Base-by-base conservation (phyloP, 2,888 invertebrate genomes). In the Drepana falcataria region DNA sequence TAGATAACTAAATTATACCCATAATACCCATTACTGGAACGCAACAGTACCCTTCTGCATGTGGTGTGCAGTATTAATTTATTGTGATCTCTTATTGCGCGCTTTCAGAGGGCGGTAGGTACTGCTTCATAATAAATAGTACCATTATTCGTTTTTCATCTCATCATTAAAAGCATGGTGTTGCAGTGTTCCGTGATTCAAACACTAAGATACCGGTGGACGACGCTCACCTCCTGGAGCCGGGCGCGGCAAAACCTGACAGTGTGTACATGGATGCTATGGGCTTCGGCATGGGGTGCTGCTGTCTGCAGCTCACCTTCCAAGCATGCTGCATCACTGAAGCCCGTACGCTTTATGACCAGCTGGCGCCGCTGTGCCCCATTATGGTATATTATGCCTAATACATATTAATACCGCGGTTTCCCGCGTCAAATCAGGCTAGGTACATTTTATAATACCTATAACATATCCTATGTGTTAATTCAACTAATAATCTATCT, bases 231-330 rank as follows among this genome's bases (percentile, higher is more conserved):
- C 85, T 87, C 58, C 88, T 92, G 65, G 93, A 94, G 52, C 92
- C 93, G 52, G 76, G 69, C 7, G 94, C 94, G 1, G 96, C 96
- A 0, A 91, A 94, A 71, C 96, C 96, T 0, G 96, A 99, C 89
- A 97, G 98, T 75, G 96, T 99, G 61, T 98, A 99, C 76, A 95
- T 99, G 95, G 99, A 99, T 85, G 97, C 98, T 1, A 99, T 99
- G 99, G 99, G 99, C 35, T 99, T 99, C 83, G 99, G 99, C 55
- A 99, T 99, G 99, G 99, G 99, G 40, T 98, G 98, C 83, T 98
- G 97, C 75, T 99, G 99, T 79, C 92, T 99, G 47, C 99, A 99
- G 84, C 93, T 98, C 55, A 98, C 98, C 52, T 99, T 99, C 91
- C 96, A 98, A 87, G 99, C 99, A 1, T 98, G 98, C 83, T 98